These are phyloP conservation scores for Cerceris rybyensis DNA, from an alignment of 2,888 invertebrate species.

Conservation along the genomic window DNA sequence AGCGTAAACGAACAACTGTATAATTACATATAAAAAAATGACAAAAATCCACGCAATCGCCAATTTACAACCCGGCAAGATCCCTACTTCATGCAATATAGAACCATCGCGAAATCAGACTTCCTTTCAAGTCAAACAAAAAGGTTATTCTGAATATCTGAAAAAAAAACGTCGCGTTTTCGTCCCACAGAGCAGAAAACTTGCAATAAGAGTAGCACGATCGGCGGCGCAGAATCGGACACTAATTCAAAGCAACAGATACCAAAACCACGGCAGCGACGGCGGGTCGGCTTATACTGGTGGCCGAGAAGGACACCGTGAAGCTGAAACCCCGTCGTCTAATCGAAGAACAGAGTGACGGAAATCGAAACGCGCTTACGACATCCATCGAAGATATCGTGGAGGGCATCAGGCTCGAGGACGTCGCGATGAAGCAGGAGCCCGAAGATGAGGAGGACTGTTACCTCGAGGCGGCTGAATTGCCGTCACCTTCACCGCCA, in stretches of 20 bases:
- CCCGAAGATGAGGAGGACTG: constrained; percentile 77
- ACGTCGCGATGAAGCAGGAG: constrained; percentile 76
- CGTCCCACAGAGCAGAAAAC: constrained; percentile 35
- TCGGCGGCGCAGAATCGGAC: constrained; percentile 15
- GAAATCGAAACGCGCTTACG: constrained; percentile 24
- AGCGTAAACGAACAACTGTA: no score
- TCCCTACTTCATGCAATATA: no score
- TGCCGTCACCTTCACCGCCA: constrained; percentile 54
- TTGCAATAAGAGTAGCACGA: background rate
- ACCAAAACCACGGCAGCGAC: constrained; percentile 54
- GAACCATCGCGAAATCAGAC: no score
- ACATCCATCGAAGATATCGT: constrained; percentile 49
- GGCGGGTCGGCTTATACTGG: constrained; percentile 56
- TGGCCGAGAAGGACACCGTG: constrained; percentile 62
- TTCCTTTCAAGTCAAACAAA: background rate
- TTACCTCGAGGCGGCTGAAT: constrained; percentile 70
- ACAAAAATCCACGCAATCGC: no score
- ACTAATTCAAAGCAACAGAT: constrained; percentile 7
- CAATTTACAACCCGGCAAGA: no score
- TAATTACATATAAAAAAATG: no score
- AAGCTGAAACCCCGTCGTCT: constrained; percentile 58
- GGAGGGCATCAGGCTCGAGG: constrained; percentile 48
- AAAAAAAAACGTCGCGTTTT: constrained; percentile 32
- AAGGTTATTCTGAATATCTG: background rate
- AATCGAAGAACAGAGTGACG: constrained; percentile 41